These are phyloP conservation scores for Mastigias papua DNA, from an alignment of 30 jellyfish, hydroid and myxozoan genomes.

Conservation along the genomic window DNA sequence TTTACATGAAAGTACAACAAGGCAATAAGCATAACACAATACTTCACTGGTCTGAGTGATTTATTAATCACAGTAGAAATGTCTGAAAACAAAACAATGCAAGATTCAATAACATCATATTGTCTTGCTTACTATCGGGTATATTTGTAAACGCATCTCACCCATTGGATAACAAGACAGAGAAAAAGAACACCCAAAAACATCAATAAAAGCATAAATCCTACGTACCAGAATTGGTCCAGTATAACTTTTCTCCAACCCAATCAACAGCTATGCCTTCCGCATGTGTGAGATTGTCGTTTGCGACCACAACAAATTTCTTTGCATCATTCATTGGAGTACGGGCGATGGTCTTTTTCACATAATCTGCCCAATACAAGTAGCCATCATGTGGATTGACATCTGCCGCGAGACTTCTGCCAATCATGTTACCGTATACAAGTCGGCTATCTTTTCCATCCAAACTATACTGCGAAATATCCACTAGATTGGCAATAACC, in stretches of 20 bases:
- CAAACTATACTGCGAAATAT: conserved; percentile 80
- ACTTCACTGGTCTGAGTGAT: too few species aligned
- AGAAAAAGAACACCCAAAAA: neutral
- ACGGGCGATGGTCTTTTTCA: conserved; percentile 77
- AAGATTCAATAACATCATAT: too few species aligned
- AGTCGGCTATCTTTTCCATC: conserved; percentile 72
- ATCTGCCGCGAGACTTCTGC: conserved; percentile 79
- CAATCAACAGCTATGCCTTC: conserved; percentile 97
- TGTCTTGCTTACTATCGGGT: too few species aligned
- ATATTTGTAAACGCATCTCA: too few species aligned
- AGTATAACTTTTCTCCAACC: conserved; percentile 91
- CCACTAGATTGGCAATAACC: conserved; percentile 83
- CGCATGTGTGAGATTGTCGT: conserved; percentile 75
- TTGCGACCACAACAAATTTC: conserved; percentile 60
- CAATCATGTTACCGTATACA: conserved; percentile 50
- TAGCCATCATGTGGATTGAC: conserved; percentile 73
- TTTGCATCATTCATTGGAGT: conserved; percentile 18
- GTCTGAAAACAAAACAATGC: too few species aligned
- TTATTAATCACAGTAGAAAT: too few species aligned
- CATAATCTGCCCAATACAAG: conserved; percentile 94
- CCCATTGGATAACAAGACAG: too few species aligned
- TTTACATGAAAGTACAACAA: too few species aligned
- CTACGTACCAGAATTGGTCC: conserved; percentile 90
- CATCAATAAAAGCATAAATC: neutral
- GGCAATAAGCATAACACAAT: too few species aligned